A percentile compares a stretch with the other conserved stretches of the same genome.
Conservation (phyloP, 2,113 vertebrate species). For the Chaetura pelagica region DNA sequence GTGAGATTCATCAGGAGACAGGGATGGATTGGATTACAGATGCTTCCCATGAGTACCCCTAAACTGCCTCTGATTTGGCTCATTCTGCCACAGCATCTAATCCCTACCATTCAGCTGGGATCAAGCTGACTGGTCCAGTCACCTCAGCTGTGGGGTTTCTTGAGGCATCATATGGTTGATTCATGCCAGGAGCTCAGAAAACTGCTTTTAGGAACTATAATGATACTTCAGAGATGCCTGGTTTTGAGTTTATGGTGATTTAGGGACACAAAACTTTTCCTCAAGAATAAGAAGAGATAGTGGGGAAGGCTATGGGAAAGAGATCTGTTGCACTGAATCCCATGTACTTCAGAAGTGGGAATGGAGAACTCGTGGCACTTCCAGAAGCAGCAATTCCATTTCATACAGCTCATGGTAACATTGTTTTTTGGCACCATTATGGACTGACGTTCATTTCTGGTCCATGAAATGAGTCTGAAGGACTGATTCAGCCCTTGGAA, state of each 20-base stretch:
- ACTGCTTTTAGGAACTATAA: neutral
- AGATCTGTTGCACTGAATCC: neutral
- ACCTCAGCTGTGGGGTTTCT: neutral
- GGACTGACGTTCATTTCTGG: neutral
- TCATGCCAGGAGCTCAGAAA: neutral
- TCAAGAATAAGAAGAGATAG: neutral
- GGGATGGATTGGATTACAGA: neutral
- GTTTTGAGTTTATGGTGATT: neutral
- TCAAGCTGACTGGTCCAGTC: neutral
- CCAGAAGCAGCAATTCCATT: neutral
- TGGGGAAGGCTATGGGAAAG: neutral
- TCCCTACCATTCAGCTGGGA: neutral
- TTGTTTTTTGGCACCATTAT: neutral
- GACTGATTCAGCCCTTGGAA: constrained; percentile 31
- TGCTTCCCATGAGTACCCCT: neutral
- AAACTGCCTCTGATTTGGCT: neutral
- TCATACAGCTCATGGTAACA: neutral
- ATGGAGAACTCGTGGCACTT: neutral
- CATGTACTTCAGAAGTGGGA: neutral
- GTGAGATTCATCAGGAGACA: neutral
- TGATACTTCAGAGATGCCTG: neutral
- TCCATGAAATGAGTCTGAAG: neutral
- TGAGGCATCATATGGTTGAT: neutral
- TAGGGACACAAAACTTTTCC: neutral
- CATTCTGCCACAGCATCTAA: neutral